Evolutionary conservation across 2,888 invertebrate species (phyloP), one percentile per base, ranked within the genome.

Genomic region (Lissocephala sabroskyi): DNA sequence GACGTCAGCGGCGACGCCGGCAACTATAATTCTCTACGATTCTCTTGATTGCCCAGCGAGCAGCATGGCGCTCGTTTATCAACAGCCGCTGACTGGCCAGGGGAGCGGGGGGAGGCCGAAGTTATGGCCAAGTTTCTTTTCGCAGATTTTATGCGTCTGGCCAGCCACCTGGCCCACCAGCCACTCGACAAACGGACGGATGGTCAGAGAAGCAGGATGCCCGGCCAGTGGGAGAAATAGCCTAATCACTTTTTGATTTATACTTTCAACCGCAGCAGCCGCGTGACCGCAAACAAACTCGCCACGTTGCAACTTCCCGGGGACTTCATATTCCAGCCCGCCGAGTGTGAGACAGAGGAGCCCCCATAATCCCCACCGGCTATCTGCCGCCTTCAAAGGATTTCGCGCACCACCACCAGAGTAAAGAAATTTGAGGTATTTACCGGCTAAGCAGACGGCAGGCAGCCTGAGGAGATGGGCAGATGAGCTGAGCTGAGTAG

Each of bases 181-280:
- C 70, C 75, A 68, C 70, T 70, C 75, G 13, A 14, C 14, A 14
- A 11, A 4, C 7, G 11, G 14, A 14, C 33, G n/a, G 33, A n/a
- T 13, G 16, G 14, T 3, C 14, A 33, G 16, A 13, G 29, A 1
- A 6, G 13, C 30, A 32, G 10, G 30, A n/a, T 10, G 30, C 30
- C n/a, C 16, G 33, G 23, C 23, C 33, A 33, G 16, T 16, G 14
- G 16, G 17, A 1, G 35, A 35, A 16, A 16, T 35, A 3, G 49
- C 52, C 78, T 77, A 70, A 70, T 70, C 70, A 70, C 70, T 70
- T 70, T 75, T 75, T 70, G 70, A 70, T 70, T 70, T 70, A 70
- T 77, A n/a, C n/a, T 77, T 63, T 35, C 35, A n/a, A n/a, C 35
- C 35, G 10, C 23, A 23, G 23, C 23, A 23, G 44, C 56, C 52